Percentiles rank a stretch among this genome's conserved stretches.
These are phyloP conservation scores for Crossocerus cetratus DNA, from an alignment of 2,888 invertebrate species.

Conservation along the genomic window DNA sequence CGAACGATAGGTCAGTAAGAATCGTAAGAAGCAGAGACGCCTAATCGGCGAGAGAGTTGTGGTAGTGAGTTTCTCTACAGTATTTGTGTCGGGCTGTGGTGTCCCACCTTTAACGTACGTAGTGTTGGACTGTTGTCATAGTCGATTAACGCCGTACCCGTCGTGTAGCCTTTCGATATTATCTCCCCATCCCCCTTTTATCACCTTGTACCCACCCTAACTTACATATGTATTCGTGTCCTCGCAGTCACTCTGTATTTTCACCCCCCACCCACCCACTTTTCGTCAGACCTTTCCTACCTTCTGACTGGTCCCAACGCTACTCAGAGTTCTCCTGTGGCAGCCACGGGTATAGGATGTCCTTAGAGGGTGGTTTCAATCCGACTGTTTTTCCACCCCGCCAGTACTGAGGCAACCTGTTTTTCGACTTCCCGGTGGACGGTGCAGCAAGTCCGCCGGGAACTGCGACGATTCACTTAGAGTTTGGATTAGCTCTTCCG, in stretches of 20 bases:
- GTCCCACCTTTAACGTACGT: not conserved
- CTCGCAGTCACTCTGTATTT: no score
- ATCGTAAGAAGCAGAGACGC: conserved; percentile 6
- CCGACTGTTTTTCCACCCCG: not conserved
- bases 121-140: not conserved
- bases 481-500: not conserved
- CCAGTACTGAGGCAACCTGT: not conserved
- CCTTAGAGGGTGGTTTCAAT: conserved; percentile 4
- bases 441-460: not conserved
- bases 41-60: not conserved
- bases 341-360: not conserved
- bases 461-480: not conserved
- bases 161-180: not conserved
- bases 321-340: not conserved
- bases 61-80: not conserved
- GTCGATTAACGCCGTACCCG: not conserved
- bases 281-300: not conserved
- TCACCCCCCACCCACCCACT: not conserved
- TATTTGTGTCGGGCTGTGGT: not conserved
- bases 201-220: no score
- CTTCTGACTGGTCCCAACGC: not conserved
- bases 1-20: conserved; percentile 29
- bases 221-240: no score
- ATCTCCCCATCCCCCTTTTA: not conserved
- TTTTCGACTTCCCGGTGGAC: not conserved